Percentiles rank a stretch among this genome's conserved stretches.
Evolutionary conservation across 2,888 invertebrate genomes (phyloP).

Genomic region (Drosophila dives): DNA sequence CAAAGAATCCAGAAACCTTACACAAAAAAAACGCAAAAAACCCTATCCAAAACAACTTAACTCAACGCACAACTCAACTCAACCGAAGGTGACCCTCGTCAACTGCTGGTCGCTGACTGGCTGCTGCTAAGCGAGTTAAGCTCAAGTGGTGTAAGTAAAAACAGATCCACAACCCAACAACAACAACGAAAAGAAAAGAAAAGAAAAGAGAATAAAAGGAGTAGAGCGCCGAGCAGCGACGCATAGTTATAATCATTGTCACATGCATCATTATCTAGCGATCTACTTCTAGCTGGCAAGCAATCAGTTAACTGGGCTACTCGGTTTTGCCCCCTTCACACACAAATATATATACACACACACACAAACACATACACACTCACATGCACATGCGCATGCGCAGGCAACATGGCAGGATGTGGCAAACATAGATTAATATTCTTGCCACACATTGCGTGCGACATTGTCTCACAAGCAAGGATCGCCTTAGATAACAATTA

Average conservation of each 20-base stretch:
- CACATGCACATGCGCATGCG: neutral
- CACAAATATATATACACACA: neutral
- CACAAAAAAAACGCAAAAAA: neutral
- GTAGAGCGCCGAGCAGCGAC: constrained; percentile 4
- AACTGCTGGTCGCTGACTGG: constrained; percentile 37
- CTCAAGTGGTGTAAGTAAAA: constrained; percentile 80
- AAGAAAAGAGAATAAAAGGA: constrained; percentile 1
- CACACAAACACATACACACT: neutral
- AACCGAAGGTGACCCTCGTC: constrained; percentile 63
- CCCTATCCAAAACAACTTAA: neutral
- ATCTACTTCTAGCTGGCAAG: constrained; percentile 3
- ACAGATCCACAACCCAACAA: constrained; percentile 37
- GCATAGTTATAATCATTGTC: constrained; percentile 43
- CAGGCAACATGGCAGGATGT: constrained; percentile 1
- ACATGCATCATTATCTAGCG: constrained; percentile 27
- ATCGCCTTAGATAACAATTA: neutral
- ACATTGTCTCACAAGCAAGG: constrained; percentile 6
- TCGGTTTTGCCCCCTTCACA: constrained; percentile 6
- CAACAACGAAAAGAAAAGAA: neutral
- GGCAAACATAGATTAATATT: constrained; percentile 20
- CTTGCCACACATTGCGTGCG: constrained; percentile 35
- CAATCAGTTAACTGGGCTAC: constrained; percentile 5
- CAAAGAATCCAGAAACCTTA: constrained; percentile 12
- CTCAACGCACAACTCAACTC: neutral
- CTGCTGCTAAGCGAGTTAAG: constrained; percentile 46